Conservation (phyloP, 2,113 vertebrate genomes). For the Apeltes quadracus region DNA sequence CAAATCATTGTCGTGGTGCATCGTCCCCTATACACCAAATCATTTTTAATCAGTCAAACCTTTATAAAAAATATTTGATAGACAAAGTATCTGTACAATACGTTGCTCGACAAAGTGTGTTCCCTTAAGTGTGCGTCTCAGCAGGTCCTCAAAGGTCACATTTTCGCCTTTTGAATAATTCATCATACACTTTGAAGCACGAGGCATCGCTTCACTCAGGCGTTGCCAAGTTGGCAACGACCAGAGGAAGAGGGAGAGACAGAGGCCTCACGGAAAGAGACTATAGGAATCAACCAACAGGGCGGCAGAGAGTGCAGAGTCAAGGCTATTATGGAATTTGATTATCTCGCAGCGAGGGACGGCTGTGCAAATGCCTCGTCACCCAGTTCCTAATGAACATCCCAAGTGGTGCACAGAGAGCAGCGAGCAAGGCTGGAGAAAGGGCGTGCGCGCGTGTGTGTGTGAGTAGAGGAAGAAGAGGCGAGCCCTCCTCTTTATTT, state of each 20-base stretch:
- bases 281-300: constrained; percentile 18
- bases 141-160: constrained; percentile 11
- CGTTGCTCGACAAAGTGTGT: background rate
- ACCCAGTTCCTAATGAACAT: constrained; percentile 32
- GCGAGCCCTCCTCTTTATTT: background rate
- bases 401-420: constrained; percentile 25
- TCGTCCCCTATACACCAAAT: too few species aligned
- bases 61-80: background rate
- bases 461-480: constrained; percentile 18
- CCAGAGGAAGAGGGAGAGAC: constrained; percentile 3
- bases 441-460: constrained; percentile 5
- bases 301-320: constrained; percentile 43
- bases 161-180: constrained; percentile 48
- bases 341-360: constrained; percentile 47
- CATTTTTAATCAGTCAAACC: too few species aligned
- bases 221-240: constrained; percentile 28
- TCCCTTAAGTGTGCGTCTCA: background rate
- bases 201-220: constrained; percentile 31
- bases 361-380: constrained; percentile 41
- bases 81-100: background rate
- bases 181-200: constrained; percentile 29
- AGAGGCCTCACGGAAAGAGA: constrained; percentile 19
- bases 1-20: too few species aligned
- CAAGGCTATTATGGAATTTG: constrained; percentile 61
- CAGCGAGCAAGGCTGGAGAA: constrained; percentile 1